A percentile compares a stretch with the other conserved stretches of the same genome.
These are phyloP conservation scores for Brachionus koreanus DNA, from an alignment of 1,140 invertebrate genomes.

Conservation along the genomic window DNA sequence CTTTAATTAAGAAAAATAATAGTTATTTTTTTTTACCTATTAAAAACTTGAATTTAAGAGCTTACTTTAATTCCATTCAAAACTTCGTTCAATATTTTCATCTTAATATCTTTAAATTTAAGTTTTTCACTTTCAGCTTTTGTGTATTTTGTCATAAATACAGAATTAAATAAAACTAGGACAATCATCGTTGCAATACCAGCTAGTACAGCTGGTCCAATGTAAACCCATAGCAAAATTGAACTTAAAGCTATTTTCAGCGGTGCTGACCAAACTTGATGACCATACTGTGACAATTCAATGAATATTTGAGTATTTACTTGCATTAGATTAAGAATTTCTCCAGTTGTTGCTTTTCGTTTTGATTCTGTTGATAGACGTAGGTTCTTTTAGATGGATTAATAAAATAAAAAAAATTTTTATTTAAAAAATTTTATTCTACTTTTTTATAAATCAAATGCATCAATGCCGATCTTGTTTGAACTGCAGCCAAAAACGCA, in stretches of 20 bases:
- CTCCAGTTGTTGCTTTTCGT: constrained; percentile 61
- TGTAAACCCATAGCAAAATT: constrained; percentile 80
- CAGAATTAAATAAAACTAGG: constrained; percentile 69
- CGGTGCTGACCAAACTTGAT: constrained; percentile 94
- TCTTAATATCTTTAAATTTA: constrained; percentile 63
- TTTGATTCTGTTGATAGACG: constrained; percentile 50
- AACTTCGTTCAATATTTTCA: constrained; percentile 59
- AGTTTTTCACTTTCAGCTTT: constrained; percentile 61
- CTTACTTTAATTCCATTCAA: constrained; percentile 60
- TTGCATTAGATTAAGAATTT: constrained; percentile 65
- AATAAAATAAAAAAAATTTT: not conserved
- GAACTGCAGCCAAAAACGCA: constrained; percentile 71
- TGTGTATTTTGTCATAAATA: constrained; percentile 73
- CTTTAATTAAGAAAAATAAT: not conserved
- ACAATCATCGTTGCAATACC: constrained; percentile 59
- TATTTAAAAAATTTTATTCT: not conserved
- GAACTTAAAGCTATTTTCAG: constrained; percentile 80
- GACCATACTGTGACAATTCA: constrained; percentile 69
- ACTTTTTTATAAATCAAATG: constrained; percentile 84
- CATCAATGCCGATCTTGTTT: constrained; percentile 82
- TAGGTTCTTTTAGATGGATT: not conserved
- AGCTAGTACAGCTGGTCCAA: constrained; percentile 59
- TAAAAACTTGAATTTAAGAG: no score
- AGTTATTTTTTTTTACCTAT: not conserved
- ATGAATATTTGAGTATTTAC: constrained; percentile 61